These are phyloP conservation scores for Polyodon spathula DNA, from an alignment of 2,113 vertebrate species.

Conservation along the genomic window DNA sequence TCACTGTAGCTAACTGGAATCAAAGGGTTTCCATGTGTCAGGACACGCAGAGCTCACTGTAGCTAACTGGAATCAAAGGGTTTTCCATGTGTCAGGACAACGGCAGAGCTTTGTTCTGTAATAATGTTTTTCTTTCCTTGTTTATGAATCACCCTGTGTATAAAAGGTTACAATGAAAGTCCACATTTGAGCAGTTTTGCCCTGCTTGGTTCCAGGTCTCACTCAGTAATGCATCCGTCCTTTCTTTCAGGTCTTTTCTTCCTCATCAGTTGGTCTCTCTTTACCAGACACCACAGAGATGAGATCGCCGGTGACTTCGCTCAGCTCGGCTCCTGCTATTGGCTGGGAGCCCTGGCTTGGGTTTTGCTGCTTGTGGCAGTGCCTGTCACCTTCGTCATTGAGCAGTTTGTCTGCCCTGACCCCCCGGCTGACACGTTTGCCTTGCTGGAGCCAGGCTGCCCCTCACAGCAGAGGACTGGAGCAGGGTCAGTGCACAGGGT, in stretches of 20 bases:
- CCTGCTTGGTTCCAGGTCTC: neutral
- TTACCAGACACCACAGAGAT: slow-evolving; percentile 48
- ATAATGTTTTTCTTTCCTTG: too few relatives aligned
- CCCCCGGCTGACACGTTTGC: slow-evolving; percentile 31
- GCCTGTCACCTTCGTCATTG: slow-evolving; percentile 33
- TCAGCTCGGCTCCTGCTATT: slow-evolving; percentile 43
- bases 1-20: too few relatives aligned
- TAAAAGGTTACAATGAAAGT: neutral
- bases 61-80: too few relatives aligned
- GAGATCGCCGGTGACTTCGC: slow-evolving; percentile 45
- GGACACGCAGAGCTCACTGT: too few relatives aligned
- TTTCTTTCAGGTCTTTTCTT: slow-evolving; percentile 55
- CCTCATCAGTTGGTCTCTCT: slow-evolving; percentile 57
- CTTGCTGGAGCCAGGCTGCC: slow-evolving; percentile 33
- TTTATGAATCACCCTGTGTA: too few relatives aligned
- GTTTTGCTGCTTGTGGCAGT: slow-evolving; percentile 28
- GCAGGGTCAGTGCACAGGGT: too few relatives aligned
- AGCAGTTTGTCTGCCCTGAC: slow-evolving; percentile 45
- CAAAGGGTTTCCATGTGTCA: too few relatives aligned
- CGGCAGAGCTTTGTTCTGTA: too few relatives aligned
- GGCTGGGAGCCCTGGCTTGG: slow-evolving; percentile 54
- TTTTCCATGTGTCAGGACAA: too few relatives aligned
- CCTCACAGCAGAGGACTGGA: neutral
- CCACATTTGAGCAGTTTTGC: neutral
- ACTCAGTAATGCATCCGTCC: neutral